Evolutionary conservation across 1,140 invertebrate species (phyloP).

Genomic region (Phocides pigmalion): DNA sequence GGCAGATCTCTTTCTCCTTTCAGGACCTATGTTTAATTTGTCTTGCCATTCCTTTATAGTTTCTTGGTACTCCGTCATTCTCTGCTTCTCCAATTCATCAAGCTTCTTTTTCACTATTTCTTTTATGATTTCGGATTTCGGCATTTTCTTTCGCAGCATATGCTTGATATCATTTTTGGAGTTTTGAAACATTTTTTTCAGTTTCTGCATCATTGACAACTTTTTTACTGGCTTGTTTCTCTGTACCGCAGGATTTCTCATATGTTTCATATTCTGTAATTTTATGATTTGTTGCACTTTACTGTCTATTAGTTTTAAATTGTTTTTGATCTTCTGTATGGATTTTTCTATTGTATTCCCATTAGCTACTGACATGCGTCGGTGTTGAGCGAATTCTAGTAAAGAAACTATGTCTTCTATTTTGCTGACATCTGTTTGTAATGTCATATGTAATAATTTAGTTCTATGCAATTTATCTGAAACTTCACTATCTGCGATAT

Average conservation of each 20-base stretch:
- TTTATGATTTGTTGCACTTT: conserved; percentile 42
- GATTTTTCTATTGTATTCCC: conserved; percentile 37
- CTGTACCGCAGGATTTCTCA: conserved; percentile 10
- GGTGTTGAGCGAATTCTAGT: conserved; percentile 44
- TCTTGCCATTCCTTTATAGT: conserved; percentile 58
- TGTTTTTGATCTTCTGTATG: conserved; percentile 43
- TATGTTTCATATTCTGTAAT: conserved; percentile 31
- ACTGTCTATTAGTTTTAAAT: conserved; percentile 42
- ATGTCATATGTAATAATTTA: conserved; percentile 51
- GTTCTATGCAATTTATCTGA: conserved; percentile 44
- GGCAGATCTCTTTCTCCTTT: conserved; percentile 47
- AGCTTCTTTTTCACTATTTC: conserved; percentile 46
- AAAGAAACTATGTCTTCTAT: conserved; percentile 50
- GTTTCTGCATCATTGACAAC: conserved; percentile 51
- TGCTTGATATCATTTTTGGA: conserved; percentile 54
- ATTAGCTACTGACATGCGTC: conserved; percentile 45
- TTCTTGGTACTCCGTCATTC: conserved; percentile 48
- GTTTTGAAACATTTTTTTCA: conserved; percentile 53
- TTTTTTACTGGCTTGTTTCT: conserved; percentile 35
- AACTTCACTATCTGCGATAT: conserved; percentile 36
- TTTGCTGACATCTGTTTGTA: conserved; percentile 54
- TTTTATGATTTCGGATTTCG: conserved; percentile 50
- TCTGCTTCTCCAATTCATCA: conserved; percentile 47
- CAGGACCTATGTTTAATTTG: conserved; percentile 43
- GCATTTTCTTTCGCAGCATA: conserved; percentile 45